These are phyloP conservation scores for Euura lappo DNA, from an alignment of 1,140 invertebrate species.

Conservation along the genomic window DNA sequence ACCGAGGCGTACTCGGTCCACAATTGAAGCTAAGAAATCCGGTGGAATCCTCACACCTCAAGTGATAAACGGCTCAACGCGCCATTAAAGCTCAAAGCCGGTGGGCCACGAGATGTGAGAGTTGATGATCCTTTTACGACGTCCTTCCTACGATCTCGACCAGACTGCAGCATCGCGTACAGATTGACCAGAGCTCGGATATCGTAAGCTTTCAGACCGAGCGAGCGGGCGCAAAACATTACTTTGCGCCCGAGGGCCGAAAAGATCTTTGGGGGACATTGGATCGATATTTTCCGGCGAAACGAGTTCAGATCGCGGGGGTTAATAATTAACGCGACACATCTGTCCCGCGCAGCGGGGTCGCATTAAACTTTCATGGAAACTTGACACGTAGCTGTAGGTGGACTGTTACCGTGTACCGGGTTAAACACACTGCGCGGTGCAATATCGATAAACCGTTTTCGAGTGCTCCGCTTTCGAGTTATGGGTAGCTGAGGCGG, in stretches of 20 bases:
- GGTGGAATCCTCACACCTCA: neutral
- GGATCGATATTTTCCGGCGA: too few species aligned
- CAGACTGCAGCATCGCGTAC: too few species aligned
- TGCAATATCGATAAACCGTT: too few species aligned
- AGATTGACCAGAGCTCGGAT: too few species aligned
- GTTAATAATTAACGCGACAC: neutral
- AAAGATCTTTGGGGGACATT: too few species aligned
- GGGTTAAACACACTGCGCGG: neutral
- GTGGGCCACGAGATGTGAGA: constrained; percentile 8
- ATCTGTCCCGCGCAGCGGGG: neutral
- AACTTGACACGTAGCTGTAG: neutral
- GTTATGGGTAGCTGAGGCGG: neutral
- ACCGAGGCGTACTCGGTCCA: too few species aligned
- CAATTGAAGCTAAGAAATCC: neutral
- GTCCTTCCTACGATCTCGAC: too few species aligned
- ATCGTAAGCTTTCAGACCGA: too few species aligned
- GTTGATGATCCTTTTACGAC: neutral
- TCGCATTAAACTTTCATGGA: neutral
- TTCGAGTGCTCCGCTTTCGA: too few species aligned
- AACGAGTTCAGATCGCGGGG: too few species aligned
- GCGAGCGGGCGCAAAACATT: too few species aligned
- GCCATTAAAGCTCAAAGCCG: constrained; percentile 9
- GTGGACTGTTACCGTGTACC: neutral
- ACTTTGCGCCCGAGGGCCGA: too few species aligned
- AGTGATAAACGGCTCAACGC: constrained; percentile 11